Conservation (phyloP, 2,888 invertebrate genomes). For the Tetheella fluctuosa region DNA sequence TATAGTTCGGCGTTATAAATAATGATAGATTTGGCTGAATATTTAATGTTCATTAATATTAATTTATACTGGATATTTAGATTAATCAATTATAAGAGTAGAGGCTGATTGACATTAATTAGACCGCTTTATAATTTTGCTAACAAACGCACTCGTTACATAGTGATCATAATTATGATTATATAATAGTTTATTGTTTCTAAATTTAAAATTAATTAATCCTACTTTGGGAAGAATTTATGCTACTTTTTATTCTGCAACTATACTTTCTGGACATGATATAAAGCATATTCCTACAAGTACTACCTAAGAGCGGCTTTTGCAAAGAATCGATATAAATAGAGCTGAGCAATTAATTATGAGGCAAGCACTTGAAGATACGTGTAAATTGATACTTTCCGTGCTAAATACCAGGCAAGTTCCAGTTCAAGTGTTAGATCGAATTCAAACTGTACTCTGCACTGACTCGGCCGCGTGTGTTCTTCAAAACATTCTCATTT, state of each 20-base stretch:
- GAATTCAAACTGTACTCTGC: slow-evolving; percentile 50
- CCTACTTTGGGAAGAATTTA: too few species aligned
- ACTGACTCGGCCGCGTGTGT: slow-evolving; percentile 68
- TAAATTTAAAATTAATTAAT: neutral
- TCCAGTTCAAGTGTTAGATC: slow-evolving; percentile 63
- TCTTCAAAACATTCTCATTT: slow-evolving; percentile 69
- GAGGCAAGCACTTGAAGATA: slow-evolving; percentile 27
- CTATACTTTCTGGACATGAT: too few species aligned
- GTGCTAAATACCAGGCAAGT: slow-evolving; percentile 33
- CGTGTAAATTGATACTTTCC: slow-evolving; percentile 51
- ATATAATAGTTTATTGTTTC: neutral
- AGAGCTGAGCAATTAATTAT: slow-evolving; percentile 43
- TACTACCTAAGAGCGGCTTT: neutral
- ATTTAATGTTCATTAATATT: neutral
- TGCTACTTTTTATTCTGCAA: too few species aligned
- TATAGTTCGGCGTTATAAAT: neutral
- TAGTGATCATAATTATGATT: neutral
- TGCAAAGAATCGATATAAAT: slow-evolving; percentile 27
- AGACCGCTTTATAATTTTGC: neutral
- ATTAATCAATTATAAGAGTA: neutral
- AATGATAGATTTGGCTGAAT: neutral
- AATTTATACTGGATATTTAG: neutral
- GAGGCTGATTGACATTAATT: neutral
- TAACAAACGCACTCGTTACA: neutral
- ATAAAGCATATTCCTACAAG: neutral